Evolutionary conservation across 2,888 invertebrate species (phyloP).

Genomic region (Taphrorychus bicolor): DNA sequence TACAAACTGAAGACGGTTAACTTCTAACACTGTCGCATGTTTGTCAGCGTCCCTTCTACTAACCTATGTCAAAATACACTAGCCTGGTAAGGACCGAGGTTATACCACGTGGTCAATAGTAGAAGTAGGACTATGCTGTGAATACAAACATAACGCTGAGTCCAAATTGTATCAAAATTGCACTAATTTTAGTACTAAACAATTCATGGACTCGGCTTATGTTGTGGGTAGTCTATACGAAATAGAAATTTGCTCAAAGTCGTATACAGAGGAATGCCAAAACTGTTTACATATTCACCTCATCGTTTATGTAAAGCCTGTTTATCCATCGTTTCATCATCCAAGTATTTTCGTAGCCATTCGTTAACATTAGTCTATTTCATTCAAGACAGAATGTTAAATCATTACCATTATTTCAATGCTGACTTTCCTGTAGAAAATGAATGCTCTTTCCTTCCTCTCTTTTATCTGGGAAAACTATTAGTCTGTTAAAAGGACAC

Average conservation of each 20-base stretch:
- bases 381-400: slow-evolving; percentile 1
- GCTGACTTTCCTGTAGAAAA: background rate
- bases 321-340: slow-evolving; percentile 12
- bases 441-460: background rate
- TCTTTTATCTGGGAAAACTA: background rate
- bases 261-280: background rate
- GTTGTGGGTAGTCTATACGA: background rate
- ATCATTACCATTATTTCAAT: slow-evolving; percentile 1
- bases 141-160: background rate
- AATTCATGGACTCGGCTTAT: background rate
- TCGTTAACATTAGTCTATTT: background rate
- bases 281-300: slow-evolving; percentile 1
- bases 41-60: slow-evolving; percentile 61
- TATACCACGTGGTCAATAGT: background rate
- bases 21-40: slow-evolving; percentile 55
- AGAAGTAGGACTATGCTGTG: background rate
- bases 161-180: background rate
- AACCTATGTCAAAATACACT: slow-evolving; percentile 68
- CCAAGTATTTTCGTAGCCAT: slow-evolving; percentile 5
- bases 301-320: background rate
- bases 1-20: slow-evolving; percentile 20
- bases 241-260: background rate
- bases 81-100: slow-evolving; percentile 62
- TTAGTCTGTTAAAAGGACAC: too few species aligned
- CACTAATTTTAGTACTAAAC: background rate